phyloP scores from a whole-genome alignment of 1,140 invertebrate species.

The Pachyrhynchus sulphureomaculatus region DNA sequence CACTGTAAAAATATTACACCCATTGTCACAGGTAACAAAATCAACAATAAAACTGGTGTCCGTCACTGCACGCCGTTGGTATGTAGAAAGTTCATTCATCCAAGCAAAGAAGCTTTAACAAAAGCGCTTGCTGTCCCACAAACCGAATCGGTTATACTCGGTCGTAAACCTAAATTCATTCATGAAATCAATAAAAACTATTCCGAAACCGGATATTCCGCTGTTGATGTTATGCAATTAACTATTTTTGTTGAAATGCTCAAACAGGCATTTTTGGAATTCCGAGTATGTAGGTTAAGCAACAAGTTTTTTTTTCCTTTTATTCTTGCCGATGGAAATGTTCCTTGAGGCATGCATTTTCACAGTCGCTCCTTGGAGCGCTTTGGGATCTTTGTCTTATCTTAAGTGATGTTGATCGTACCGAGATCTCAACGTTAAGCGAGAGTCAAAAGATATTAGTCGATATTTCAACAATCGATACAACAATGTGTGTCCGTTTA shows the following conservation, averaged over 20 bases:
- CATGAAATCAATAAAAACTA: slow-evolving; percentile 33
- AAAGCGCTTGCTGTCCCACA: slow-evolving; percentile 23
- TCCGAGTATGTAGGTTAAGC: slow-evolving; percentile 23
- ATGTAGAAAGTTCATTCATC: slow-evolving; percentile 32
- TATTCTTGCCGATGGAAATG: slow-evolving; percentile 7
- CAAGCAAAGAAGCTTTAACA: slow-evolving; percentile 26
- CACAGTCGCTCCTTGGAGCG: too few species aligned
- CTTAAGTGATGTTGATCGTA: too few species aligned
- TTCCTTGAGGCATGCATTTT: too few species aligned
- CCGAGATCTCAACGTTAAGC: too few species aligned
- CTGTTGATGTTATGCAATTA: slow-evolving; percentile 17
- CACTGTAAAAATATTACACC: too few species aligned
- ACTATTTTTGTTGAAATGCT: slow-evolving; percentile 26
- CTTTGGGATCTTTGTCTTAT: too few species aligned
- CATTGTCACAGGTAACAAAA: slow-evolving; percentile 6
- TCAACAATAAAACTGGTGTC: slow-evolving; percentile 12
- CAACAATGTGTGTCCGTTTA: too few species aligned
- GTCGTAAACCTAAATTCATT: slow-evolving; percentile 34
- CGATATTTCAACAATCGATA: too few species aligned
- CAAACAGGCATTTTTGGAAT: slow-evolving; percentile 17
- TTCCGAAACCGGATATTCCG: slow-evolving; percentile 31
- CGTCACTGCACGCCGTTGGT: slow-evolving; percentile 22
- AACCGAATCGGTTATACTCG: slow-evolving; percentile 25
- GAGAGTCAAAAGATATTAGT: too few species aligned
- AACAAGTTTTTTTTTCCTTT: slow-evolving; percentile 5